phyloP scores from a whole-genome alignment of 1,140 invertebrate genomes.

The fruit fly (Drosophila melanogaster) region Release_6_plus_ISO1_MT NT_037436.4:3844501-3845000 shows the following conservation, averaged over 20 bases:
- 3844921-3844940: not conserved
- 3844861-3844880: conserved; percentile 30
- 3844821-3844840: conserved; percentile 17
- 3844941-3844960: not conserved
- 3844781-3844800: conserved; percentile 33
- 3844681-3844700: not conserved
- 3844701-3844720: conserved; percentile 42
- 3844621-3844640: conserved; percentile 52
- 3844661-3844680: not conserved
- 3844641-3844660: conserved; percentile 3
- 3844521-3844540: conserved; percentile 16
- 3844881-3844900: conserved; percentile 39
- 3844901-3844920: not conserved
- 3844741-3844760: conserved; percentile 80
- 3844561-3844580: conserved; percentile 82
- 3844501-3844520: not conserved
- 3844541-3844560: conserved; percentile 55
- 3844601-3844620: conserved; percentile 82
- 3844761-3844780: conserved; percentile 35
- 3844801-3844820: conserved; percentile 21
- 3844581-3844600: conserved; percentile 78
- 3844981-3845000: no score
- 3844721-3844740: conserved; percentile 80
- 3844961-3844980: no score
- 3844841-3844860: conserved; percentile 4